phyloP scores from a whole-genome alignment of 2,797 vertebrate species.

The Lagodon rhomboides region DNA sequence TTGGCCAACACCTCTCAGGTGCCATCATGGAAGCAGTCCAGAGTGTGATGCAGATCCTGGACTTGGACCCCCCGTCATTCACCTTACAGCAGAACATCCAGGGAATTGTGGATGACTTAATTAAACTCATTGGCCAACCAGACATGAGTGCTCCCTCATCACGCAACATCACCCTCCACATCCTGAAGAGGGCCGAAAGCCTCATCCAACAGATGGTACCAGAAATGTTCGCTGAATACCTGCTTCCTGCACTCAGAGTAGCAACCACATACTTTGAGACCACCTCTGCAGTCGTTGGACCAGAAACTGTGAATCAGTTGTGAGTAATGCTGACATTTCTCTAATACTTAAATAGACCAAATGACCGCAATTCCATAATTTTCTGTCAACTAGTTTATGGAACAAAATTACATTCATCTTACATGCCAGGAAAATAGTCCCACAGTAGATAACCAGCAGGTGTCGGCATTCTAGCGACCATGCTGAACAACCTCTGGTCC shows the following conservation, averaged over 20 bases:
- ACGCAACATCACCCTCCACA: constrained; percentile 61
- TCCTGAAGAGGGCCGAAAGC: constrained; percentile 59
- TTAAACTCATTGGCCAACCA: constrained; percentile 69
- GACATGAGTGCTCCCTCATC: constrained; percentile 63
- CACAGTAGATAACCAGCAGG: not conserved
- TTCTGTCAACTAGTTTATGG: not conserved
- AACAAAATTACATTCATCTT: not conserved
- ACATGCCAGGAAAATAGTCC: not conserved
- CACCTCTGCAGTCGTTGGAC: constrained; percentile 44
- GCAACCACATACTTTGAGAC: constrained; percentile 74
- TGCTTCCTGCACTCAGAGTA: constrained; percentile 64
- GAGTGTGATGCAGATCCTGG: constrained; percentile 48
- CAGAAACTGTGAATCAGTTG: constrained; percentile 78
- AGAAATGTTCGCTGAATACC: constrained; percentile 43
- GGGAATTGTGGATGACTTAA: constrained; percentile 55
- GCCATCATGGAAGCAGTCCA: constrained; percentile 66
- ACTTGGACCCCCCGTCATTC: constrained; percentile 19
- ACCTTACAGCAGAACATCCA: constrained; percentile 63
- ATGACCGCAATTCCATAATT: not conserved
- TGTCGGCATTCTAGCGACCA: not conserved
- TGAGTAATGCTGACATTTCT: constrained; percentile 67
- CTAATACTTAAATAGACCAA: not conserved
- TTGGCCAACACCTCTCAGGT: constrained; percentile 60
- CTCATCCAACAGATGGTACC: constrained; percentile 62
- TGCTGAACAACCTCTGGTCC: not conserved